phyloP scores from a whole-genome alignment of 2,797 vertebrate genomes.

The Fundulus diaphanus region DNA sequence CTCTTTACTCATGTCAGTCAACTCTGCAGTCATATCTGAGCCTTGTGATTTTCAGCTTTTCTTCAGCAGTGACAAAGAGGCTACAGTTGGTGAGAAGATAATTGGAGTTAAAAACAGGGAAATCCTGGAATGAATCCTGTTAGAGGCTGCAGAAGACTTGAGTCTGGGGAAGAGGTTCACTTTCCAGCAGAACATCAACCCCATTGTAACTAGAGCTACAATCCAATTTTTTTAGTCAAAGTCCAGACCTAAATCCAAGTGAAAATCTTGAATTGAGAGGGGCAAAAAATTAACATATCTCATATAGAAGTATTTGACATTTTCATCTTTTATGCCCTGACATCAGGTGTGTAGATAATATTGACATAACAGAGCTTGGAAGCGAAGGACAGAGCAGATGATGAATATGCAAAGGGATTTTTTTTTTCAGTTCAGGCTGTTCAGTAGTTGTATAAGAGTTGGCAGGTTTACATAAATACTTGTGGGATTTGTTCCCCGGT shows the following conservation, averaged over 20 bases:
- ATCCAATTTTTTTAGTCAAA: background rate
- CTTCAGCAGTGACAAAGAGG: no score
- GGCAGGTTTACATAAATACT: constrained; percentile 67
- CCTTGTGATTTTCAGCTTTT: no score
- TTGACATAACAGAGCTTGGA: constrained; percentile 15
- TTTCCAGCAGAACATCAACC: no score
- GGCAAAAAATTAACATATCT: background rate
- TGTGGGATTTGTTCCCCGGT: constrained; percentile 50
- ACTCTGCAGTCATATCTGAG: no score
- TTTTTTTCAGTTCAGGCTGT: constrained; percentile 21
- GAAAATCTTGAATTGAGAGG: background rate
- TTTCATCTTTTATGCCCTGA: background rate
- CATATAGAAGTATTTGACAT: background rate
- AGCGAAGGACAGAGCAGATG: constrained; percentile 39
- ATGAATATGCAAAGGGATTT: constrained; percentile 35
- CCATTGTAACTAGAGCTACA: no score
- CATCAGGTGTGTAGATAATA: constrained; percentile 7
- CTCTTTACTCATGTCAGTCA: no score
- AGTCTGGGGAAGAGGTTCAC: no score
- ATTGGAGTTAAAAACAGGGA: no score
- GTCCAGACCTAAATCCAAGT: background rate
- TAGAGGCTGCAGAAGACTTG: no score
- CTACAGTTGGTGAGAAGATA: no score
- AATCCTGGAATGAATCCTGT: no score
- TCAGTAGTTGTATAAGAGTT: constrained; percentile 69